Percentiles rank a stretch among this genome's conserved stretches.
Evolutionary conservation across 1,140 invertebrate species (phyloP).

Genomic region (Pseudomyrmex sp.): DNA sequence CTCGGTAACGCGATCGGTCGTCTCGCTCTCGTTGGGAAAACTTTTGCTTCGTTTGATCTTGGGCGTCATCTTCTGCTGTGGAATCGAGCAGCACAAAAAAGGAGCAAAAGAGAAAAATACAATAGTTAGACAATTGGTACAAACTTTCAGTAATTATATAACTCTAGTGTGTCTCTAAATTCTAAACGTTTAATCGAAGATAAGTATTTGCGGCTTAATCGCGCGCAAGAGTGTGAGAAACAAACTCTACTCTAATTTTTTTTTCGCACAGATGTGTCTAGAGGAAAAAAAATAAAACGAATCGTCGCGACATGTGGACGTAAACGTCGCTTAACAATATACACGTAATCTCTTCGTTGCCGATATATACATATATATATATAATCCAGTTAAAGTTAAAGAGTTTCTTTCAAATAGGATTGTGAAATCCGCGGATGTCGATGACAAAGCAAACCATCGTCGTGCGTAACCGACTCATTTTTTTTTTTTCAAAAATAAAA

Average conservation of each 20-base stretch:
- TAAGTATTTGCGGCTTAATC: no score
- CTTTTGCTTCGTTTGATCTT: conserved; percentile 80
- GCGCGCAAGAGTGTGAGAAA: no score
- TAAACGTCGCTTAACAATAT: conserved; percentile 25
- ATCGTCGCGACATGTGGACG: background rate
- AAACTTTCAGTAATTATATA: background rate
- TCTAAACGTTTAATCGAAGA: background rate
- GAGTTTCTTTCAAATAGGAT: conserved; percentile 48
- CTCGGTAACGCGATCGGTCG: conserved; percentile 75
- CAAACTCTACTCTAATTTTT: no score
- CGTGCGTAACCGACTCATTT: background rate
- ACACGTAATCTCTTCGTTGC: conserved; percentile 34
- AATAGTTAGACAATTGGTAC: conserved; percentile 65
- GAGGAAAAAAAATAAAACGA: background rate
- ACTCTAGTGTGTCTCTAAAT: conserved; percentile 3
- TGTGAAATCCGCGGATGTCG: conserved; percentile 10
- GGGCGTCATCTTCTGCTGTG: conserved; percentile 75
- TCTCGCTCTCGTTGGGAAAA: conserved; percentile 79
- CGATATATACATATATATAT: background rate
- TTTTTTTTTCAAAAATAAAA: background rate
- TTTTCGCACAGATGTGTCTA: no score
- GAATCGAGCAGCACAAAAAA: conserved; percentile 51
- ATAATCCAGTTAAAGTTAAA: conserved; percentile 42
- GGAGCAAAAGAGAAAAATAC: conserved; percentile 57
- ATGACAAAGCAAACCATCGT: background rate